Evolutionary conservation across 2,113 vertebrate species (phyloP), one percentile per base, ranked within the genome.

Genomic region (Leucopsar rothschildi): DNA sequence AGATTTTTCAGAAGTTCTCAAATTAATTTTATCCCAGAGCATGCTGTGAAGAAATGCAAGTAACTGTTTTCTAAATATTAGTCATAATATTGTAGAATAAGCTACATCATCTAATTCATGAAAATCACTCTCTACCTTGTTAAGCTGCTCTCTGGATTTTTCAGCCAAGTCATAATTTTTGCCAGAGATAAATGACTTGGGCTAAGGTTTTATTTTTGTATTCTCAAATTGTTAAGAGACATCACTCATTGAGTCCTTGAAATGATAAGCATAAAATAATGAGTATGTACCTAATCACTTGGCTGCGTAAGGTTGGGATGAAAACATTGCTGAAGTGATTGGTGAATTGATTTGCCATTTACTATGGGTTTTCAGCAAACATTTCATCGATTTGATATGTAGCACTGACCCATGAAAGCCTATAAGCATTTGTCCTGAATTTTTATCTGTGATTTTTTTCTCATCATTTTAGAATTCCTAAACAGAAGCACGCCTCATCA

Each of bases 271-370:
- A 95, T 95, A 97, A 97, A 97, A 95, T 83, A 93, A 73, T 23
- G 22, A 94, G 52, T 88, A 96, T 96, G 63, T 90, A 91, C 44
- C 73, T 97, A 97, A 98, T 96, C 93, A 90, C 69, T 80, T 94
- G 91, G 68, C 73, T 97, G 84, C 82, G 95, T 92, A 90, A 33
- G 68, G 94, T 96, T 93, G 90, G 86, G 96, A 97, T 77, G 92
- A 97, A 98, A 97, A 95, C 63, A 83, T 73, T 90, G 80, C 90
- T 95, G 96, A 97, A 86, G 88, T 93, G 96, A 97, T 96, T 92
- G 91, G 95, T 95, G 90, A 97, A 98, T 98, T 96, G 97, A 97
- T 98, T 98, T 98, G 68, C 59, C 93, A 96, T 97, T 98, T 97
- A 95, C 90, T 92, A 53, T 95, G 93, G 93, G 92, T 96, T 98